Evolutionary conservation across 64 coral and sea anemone genomes (phyloP), one percentile per base, ranked within the genome.

Genomic region (Pachyseris speciosa): DNA sequence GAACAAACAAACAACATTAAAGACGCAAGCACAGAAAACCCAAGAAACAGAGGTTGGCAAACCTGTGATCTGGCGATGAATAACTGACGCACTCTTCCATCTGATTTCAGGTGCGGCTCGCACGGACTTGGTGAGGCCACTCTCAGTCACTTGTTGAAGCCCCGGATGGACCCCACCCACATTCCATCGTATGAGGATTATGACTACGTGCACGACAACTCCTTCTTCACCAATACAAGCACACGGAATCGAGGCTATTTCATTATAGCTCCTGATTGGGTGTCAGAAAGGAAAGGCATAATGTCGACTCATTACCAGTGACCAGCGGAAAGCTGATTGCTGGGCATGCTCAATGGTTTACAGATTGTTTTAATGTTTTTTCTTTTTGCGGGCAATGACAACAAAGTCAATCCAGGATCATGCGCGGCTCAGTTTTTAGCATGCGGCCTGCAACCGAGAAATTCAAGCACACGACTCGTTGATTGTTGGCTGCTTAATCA

Each of bases 261-360:
- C 50, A 96, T 96, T 3, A 96, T 96, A 52, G 85, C 90, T 43
- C 94, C 94, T 66, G 94, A 96, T 33, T 96, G 94, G 94, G 94
- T 96, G 36, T 96, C 94, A 17, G 94, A 96, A 40, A 92, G 78
- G 33, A 96, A 96, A 60, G 94, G 90, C n/a, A 88, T 96, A 11
- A 30, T 71, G 52, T 76, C 64, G 27, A 72, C 89, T 45, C 87
- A 72, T 53, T 92, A 95, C 73, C 74, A 81, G 53, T 81, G 77
- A 81, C 50, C 52, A 81, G 53, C 53, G 52, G 53, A 25, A 19
- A 17, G 9, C 15, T 27, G 20, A 4, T 9, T 32, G 20, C 17
- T 53, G 19, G 20, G 25, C 75, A 80, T n/a, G 48, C 51, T 58
- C 75, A 55, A 22, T 9, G 31, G 17, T 38, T 80, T 58, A n/a